phyloP scores from a whole-genome alignment of 2,113 vertebrate genomes.

The Orcinus orca region DNA sequence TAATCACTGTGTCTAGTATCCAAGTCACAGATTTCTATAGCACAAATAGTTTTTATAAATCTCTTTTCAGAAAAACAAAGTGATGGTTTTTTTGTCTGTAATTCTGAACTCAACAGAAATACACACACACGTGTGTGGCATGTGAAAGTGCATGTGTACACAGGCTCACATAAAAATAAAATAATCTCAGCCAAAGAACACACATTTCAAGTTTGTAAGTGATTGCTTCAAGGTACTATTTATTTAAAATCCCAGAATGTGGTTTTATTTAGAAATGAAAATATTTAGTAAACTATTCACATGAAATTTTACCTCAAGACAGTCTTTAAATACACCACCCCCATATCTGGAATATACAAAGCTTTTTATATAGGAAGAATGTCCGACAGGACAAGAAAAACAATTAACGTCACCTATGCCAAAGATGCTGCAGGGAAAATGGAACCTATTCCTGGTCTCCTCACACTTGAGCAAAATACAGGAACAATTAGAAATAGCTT shows the following conservation, averaged over 20 bases:
- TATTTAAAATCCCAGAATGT: slow-evolving; percentile 12
- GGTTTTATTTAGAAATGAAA: not conserved
- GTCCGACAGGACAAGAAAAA: not conserved
- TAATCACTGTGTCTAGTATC: not conserved
- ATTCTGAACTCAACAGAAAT: not conserved
- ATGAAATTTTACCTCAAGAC: slow-evolving; percentile 21
- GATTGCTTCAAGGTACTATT: not conserved
- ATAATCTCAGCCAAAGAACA: not conserved
- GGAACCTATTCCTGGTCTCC: not conserved
- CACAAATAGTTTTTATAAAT: not conserved
- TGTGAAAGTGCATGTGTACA: not conserved
- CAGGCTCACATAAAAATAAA: not conserved
- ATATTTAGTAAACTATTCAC: not conserved
- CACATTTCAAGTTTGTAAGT: not conserved
- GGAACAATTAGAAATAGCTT: not conserved
- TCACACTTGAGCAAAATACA: not conserved
- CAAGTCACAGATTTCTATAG: slow-evolving; percentile 15
- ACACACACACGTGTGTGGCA: not conserved
- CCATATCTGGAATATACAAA: not conserved
- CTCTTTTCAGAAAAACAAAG: slow-evolving; percentile 16
- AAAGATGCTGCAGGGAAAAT: not conserved
- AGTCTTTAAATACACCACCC: slow-evolving; percentile 1
- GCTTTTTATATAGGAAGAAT: not conserved
- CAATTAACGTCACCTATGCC: not conserved
- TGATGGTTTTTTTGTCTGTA: not conserved